phyloP scores from a whole-genome alignment of 2,797 vertebrate genomes.

The Pteronotus mesoamericanus region DNA sequence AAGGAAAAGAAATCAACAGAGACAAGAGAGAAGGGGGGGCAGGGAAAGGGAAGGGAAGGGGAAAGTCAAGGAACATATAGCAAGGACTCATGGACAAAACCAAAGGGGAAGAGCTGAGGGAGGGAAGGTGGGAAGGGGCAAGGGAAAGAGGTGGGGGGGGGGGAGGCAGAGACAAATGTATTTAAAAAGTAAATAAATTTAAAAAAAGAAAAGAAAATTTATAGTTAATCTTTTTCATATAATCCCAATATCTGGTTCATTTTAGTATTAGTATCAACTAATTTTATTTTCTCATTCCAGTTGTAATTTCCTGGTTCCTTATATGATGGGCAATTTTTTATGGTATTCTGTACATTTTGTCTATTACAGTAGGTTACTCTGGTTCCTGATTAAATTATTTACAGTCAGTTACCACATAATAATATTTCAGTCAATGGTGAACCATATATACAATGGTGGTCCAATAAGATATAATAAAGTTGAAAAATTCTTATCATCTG shows the following conservation, averaged over 20 bases:
- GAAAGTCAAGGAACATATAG: too few relatives aligned
- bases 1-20: too few relatives aligned
- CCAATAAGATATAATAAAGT: background rate
- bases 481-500: background rate
- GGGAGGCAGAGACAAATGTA: too few relatives aligned
- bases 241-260: background rate
- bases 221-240: background rate
- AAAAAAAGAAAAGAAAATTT: background rate
- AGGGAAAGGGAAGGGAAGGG: too few relatives aligned
- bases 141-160: too few relatives aligned
- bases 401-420: background rate
- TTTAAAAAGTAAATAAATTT: too few relatives aligned
- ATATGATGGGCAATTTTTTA: background rate
- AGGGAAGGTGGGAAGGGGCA: too few relatives aligned
- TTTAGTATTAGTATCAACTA: background rate
- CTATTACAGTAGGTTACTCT: background rate
- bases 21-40: too few relatives aligned
- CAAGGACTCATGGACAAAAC: too few relatives aligned
- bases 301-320: background rate
- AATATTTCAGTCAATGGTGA: background rate
- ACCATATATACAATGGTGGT: background rate
- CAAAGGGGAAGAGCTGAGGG: too few relatives aligned
- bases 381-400: background rate
- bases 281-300: background rate
- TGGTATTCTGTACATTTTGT: background rate